Conservation (phyloP, 2,888 invertebrate genomes). For the Oithona nana region DNA sequence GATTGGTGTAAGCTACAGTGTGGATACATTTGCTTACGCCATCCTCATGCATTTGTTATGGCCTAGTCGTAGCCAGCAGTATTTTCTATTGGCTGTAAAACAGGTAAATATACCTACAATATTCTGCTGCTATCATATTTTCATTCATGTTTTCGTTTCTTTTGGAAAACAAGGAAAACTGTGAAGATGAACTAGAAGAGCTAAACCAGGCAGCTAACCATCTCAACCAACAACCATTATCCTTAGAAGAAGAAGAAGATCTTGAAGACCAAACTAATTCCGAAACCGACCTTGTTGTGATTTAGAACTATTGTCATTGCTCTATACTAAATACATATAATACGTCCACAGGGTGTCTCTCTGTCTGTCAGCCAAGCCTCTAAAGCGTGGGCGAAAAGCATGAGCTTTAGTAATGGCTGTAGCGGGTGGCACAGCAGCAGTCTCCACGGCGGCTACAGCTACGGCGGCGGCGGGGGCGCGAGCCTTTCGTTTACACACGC, state of each 20-base stretch:
- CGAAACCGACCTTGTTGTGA: not conserved
- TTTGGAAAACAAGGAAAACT: slow-evolving; percentile 25
- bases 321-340: too few species aligned
- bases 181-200: not conserved
- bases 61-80: slow-evolving; percentile 84
- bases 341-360: too few species aligned
- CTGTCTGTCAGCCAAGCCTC: too few species aligned
- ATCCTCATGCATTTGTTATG: slow-evolving; percentile 87
- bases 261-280: not conserved
- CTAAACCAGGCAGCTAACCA: not conserved
- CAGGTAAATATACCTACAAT: not conserved
- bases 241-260: not conserved
- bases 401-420: too few species aligned
- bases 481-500: too few species aligned
- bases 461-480: too few species aligned
- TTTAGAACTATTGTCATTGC: too few species aligned
- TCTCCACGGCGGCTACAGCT: too few species aligned
- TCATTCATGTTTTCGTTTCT: not conserved
- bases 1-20: slow-evolving; percentile 84
- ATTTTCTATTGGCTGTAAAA: slow-evolving; percentile 52
- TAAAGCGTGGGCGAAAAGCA: too few species aligned
- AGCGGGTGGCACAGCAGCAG: too few species aligned
- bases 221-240: not conserved
- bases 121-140: not conserved
- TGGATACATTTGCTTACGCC: slow-evolving; percentile 82